Evolutionary conservation across 2,888 invertebrate species (phyloP).

Genomic region (Myopa tessellatipennis): DNA sequence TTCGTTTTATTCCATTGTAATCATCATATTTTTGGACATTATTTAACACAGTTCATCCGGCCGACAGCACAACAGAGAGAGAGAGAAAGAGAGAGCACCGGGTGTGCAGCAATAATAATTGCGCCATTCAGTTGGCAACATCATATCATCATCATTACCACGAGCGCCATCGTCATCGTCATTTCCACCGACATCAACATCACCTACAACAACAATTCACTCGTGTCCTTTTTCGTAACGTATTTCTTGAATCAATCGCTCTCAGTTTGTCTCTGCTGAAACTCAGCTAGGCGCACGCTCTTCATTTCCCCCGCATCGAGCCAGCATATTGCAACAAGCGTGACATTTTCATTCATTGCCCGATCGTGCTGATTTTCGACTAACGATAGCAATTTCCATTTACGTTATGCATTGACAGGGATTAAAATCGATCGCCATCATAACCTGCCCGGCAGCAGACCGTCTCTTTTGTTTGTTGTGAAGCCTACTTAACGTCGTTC

Average conservation of each 20-base stretch:
- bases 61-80: too few relatives aligned
- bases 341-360: slow-evolving; percentile 64
- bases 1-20: neutral
- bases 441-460: slow-evolving; percentile 24
- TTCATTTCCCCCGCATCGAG: slow-evolving; percentile 41
- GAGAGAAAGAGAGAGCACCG: slow-evolving; percentile 32
- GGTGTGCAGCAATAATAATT: slow-evolving; percentile 43
- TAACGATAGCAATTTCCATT: slow-evolving; percentile 39
- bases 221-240: slow-evolving; percentile 28
- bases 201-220: slow-evolving; percentile 13
- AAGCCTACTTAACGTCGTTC: slow-evolving; percentile 38
- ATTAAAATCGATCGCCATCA: slow-evolving; percentile 54
- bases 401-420: slow-evolving; percentile 40
- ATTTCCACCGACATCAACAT: neutral
- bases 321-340: slow-evolving; percentile 58
- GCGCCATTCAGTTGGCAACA: slow-evolving; percentile 27
- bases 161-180: slow-evolving; percentile 5
- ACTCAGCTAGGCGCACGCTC: too few relatives aligned
- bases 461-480: slow-evolving; percentile 28
- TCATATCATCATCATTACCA: slow-evolving; percentile 12
- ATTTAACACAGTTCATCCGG: slow-evolving; percentile 1
- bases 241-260: neutral
- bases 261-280: too few relatives aligned
- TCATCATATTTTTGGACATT: too few relatives aligned
- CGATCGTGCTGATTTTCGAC: slow-evolving; percentile 50